Evolutionary conservation across 2,113 vertebrate genomes (phyloP).

Genomic region (Patagioenas fasciata): DNA sequence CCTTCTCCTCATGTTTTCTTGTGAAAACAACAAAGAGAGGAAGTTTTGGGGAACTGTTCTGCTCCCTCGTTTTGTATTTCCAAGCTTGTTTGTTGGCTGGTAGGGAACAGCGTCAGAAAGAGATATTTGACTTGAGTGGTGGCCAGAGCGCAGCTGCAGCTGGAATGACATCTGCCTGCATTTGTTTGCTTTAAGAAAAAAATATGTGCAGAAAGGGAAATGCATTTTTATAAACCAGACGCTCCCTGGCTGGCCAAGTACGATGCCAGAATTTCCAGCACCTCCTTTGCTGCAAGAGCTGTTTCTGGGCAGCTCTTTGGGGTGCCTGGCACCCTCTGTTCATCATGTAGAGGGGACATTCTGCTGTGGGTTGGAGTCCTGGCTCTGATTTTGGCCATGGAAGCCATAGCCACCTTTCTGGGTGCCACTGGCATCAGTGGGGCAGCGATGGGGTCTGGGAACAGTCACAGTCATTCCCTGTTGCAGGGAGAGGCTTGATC

Average conservation of each 20-base stretch:
- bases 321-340: background rate
- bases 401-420: background rate
- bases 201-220: conserved; percentile 7
- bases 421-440: background rate
- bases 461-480: too few relatives aligned
- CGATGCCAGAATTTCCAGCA: background rate
- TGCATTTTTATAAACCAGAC: background rate
- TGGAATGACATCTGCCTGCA: conserved; percentile 42
- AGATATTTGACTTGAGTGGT: conserved; percentile 45
- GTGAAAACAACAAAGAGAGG: background rate
- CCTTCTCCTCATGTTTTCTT: background rate
- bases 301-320: background rate
- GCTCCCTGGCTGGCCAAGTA: background rate
- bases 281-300: background rate
- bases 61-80: background rate
- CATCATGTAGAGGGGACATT: too few relatives aligned
- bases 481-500: rapidly evolving
- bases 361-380: background rate
- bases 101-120: background rate
- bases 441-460: background rate
- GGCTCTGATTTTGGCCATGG: background rate
- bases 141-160: conserved; percentile 19
- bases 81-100: conserved; percentile 27
- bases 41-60: background rate
- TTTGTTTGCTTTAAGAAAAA: conserved; percentile 51